phyloP scores from a whole-genome alignment of 2,888 invertebrate genomes.

The Rhamnusium bicolor region DNA sequence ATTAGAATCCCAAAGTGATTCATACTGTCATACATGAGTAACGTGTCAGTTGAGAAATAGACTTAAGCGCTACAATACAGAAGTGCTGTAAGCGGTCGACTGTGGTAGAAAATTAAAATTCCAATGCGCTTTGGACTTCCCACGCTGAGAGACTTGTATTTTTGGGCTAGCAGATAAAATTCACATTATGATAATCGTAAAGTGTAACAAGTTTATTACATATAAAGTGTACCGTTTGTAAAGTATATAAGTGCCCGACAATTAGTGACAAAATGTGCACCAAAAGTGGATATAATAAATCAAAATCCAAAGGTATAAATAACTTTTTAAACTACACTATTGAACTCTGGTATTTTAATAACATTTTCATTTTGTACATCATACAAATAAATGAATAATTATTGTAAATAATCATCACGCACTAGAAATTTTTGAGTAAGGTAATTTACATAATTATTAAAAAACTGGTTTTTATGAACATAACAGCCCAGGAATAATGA shows the following conservation, averaged over 20 bases:
- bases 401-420: background rate
- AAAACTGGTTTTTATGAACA: too few relatives aligned
- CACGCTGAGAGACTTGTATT: slow-evolving; percentile 24
- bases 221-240: background rate
- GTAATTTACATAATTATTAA: too few relatives aligned
- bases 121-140: slow-evolving; percentile 44
- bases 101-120: slow-evolving; percentile 4
- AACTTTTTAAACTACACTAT: background rate
- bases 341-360: background rate
- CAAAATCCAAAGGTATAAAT: slow-evolving; percentile 14
- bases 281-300: slow-evolving; percentile 44
- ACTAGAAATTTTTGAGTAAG: too few relatives aligned
- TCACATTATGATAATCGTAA: background rate
- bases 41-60: slow-evolving; percentile 48
- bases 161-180: background rate
- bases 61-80: slow-evolving; percentile 26
- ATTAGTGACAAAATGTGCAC: slow-evolving; percentile 50
- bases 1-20: slow-evolving; percentile 57
- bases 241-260: background rate
- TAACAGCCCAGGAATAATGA: too few relatives aligned
- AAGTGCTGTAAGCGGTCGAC: slow-evolving; percentile 4
- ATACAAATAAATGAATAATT: background rate
- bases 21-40: slow-evolving; percentile 55
- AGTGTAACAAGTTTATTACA: slow-evolving; percentile 6
- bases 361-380: too few relatives aligned